phyloP scores from a whole-genome alignment of 2,113 vertebrate genomes.

The Ictalurus furcatus region DNA sequence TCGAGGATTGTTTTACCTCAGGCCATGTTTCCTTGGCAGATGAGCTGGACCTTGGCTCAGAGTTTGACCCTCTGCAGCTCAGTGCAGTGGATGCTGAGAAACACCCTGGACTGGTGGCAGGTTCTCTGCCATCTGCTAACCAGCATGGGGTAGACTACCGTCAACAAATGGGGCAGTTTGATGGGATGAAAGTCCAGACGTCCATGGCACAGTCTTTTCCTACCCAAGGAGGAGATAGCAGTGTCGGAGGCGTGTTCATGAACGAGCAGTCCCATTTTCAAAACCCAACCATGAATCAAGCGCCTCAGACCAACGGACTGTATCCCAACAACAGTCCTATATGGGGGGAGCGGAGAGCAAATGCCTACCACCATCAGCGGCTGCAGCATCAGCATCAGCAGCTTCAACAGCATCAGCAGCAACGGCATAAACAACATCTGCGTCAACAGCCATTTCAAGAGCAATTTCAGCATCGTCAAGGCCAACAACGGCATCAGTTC shows the following conservation, averaged over 20 bases:
- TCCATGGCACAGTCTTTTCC: conserved; percentile 80
- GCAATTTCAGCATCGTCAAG: conserved; percentile 61
- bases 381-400: conserved; percentile 64
- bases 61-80: conserved; percentile 92
- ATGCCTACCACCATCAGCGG: conserved; percentile 65
- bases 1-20: conserved; percentile 87
- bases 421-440: conserved; percentile 65
- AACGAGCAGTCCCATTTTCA: conserved; percentile 87
- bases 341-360: conserved; percentile 85
- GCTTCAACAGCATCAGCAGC: conserved; percentile 65
- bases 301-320: conserved; percentile 86
- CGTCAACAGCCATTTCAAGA: conserved; percentile 60
- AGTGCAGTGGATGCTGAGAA: conserved; percentile 84
- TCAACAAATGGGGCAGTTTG: conserved; percentile 83
- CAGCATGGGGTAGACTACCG: conserved; percentile 76
- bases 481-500: conserved; percentile 56
- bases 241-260: conserved; percentile 71
- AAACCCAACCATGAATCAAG: conserved; percentile 80
- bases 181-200: conserved; percentile 78
- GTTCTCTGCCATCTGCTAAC: conserved; percentile 54
- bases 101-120: conserved; percentile 68
- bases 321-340: conserved; percentile 92
- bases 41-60: conserved; percentile 90
- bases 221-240: conserved; percentile 61
- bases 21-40: conserved; percentile 92